Evolutionary conservation across 2,113 vertebrate genomes (phyloP).

Genomic region (Acrocephalus kingi): DNA sequence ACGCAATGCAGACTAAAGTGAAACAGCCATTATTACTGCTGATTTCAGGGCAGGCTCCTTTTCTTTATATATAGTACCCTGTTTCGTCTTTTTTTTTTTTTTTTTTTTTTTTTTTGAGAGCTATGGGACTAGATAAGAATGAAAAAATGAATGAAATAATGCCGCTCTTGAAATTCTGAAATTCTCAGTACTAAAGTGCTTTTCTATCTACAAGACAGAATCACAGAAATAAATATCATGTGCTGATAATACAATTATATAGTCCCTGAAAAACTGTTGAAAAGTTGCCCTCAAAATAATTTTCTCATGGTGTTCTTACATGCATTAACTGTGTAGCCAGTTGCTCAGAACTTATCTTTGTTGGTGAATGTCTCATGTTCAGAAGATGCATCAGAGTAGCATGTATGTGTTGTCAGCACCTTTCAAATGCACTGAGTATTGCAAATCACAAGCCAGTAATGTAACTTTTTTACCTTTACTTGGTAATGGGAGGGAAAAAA

Average conservation of each 20-base stretch:
- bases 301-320: neutral
- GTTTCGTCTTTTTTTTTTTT: neutral
- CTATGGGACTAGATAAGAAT: neutral
- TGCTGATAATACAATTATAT: neutral
- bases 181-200: neutral
- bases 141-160: neutral
- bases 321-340: neutral
- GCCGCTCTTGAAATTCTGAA: neutral
- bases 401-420: neutral
- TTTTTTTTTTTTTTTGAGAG: neutral
- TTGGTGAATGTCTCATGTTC: neutral
- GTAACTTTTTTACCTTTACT: neutral
- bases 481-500: neutral
- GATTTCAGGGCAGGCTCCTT: neutral
- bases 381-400: neutral
- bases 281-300: neutral
- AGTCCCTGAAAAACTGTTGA: neutral
- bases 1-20: neutral
- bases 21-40: neutral
- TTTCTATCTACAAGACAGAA: neutral
- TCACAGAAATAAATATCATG: neutral
- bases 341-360: neutral
- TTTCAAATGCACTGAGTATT: conserved; percentile 17
- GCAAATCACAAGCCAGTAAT: conserved; percentile 16
- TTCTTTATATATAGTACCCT: neutral